Conservation (phyloP, 2,797 vertebrate genomes). For the Allobates femoralis region DNA sequence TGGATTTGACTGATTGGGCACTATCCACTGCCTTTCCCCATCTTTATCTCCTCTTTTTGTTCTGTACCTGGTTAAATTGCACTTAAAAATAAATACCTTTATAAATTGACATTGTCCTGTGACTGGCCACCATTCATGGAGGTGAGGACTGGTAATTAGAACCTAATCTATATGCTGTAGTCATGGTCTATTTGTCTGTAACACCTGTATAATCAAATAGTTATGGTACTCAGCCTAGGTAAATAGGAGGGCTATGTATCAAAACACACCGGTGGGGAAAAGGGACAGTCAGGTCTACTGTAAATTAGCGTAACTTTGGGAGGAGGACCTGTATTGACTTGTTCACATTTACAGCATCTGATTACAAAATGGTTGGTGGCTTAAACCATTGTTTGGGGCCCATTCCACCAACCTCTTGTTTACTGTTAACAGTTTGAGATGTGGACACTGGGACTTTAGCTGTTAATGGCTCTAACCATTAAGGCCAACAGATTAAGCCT, state of each 20-base stretch:
- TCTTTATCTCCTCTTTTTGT: background rate
- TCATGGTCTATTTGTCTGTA: slow-evolving; percentile 40
- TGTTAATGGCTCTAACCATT: slow-evolving; percentile 85
- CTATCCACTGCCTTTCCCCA: background rate
- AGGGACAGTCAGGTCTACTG: slow-evolving; percentile 60
- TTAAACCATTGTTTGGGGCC: slow-evolving; percentile 75
- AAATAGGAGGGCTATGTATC: slow-evolving; percentile 69
- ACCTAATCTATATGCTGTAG: slow-evolving; percentile 22
- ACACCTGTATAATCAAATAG: slow-evolving; percentile 69
- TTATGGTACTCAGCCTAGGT: slow-evolving; percentile 64
- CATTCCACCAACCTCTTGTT: slow-evolving; percentile 80
- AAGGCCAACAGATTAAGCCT: slow-evolving; percentile 82
- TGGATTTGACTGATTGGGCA: background rate
- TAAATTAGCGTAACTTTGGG: slow-evolving; percentile 64
- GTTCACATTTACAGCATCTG: slow-evolving; percentile 70
- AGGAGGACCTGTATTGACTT: slow-evolving; percentile 68
- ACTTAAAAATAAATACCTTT: background rate
- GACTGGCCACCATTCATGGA: background rate
- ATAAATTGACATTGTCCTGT: background rate
- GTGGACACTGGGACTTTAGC: slow-evolving; percentile 80
- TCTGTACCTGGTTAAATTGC: no score
- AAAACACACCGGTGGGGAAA: slow-evolving; percentile 64
- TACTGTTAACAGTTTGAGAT: slow-evolving; percentile 77
- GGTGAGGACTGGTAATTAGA: background rate
- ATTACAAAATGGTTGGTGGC: slow-evolving; percentile 75